Conservation (phyloP, 2,888 invertebrate genomes). For the Eilema griseolum region DNA sequence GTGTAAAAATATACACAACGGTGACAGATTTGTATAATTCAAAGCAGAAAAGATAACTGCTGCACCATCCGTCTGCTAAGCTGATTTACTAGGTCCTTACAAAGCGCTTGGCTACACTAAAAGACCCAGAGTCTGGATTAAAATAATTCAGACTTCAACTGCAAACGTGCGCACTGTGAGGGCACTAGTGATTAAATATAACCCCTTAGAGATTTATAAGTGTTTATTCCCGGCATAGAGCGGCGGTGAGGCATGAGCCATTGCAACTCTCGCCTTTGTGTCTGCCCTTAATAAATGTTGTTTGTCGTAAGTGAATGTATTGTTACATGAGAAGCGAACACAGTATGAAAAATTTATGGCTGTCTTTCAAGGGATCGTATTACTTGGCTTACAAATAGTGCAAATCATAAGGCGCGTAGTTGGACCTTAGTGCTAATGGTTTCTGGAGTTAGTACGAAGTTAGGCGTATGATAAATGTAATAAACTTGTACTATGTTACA, state of each 20-base stretch:
- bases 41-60: slow-evolving; percentile 71
- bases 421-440: slow-evolving; percentile 14
- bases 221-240: slow-evolving; percentile 75
- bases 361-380: slow-evolving; percentile 54
- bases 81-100: slow-evolving; percentile 81
- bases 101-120: slow-evolving; percentile 73
- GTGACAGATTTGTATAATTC: slow-evolving; percentile 71
- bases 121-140: slow-evolving; percentile 75
- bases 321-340: slow-evolving; percentile 69
- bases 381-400: slow-evolving; percentile 55
- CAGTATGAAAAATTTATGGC: slow-evolving; percentile 70
- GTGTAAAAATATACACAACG: slow-evolving; percentile 38
- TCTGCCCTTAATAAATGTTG: slow-evolving; percentile 75
- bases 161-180: slow-evolving; percentile 79
- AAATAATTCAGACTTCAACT: slow-evolving; percentile 79
- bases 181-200: slow-evolving; percentile 82
- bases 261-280: slow-evolving; percentile 62
- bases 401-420: slow-evolving; percentile 40
- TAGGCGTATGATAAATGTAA: background rate
- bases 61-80: slow-evolving; percentile 77
- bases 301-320: slow-evolving; percentile 75
- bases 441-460: slow-evolving; percentile 7
- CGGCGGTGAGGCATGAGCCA: slow-evolving; percentile 57
- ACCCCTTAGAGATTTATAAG: slow-evolving; percentile 82
- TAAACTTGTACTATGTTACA: background rate